Conservation (phyloP, 2,888 invertebrate species). For the Perizoma flavofasciatum region DNA sequence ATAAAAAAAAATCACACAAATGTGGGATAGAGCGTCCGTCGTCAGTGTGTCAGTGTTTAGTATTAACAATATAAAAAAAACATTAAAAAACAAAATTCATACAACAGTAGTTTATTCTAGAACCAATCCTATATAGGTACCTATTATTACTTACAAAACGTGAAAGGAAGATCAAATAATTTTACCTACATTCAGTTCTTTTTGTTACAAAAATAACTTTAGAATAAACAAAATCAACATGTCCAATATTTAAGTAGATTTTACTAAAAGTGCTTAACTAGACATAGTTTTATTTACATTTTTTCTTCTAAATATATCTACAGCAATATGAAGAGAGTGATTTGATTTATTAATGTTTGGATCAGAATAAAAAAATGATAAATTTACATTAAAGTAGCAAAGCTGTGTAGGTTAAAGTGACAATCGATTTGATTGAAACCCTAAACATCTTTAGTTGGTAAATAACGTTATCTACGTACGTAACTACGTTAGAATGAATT, state of each 20-base stretch:
- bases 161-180: slow-evolving; percentile 25
- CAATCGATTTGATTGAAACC: no score
- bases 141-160: slow-evolving; percentile 12
- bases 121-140: slow-evolving; percentile 9
- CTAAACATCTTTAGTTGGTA: no score
- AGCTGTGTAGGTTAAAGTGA: no score
- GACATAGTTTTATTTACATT: slow-evolving; percentile 10
- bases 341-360: no score
- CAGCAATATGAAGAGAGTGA: no score
- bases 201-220: slow-evolving; percentile 29
- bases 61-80: background rate
- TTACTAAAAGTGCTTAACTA: slow-evolving; percentile 4
- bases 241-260: slow-evolving; percentile 14
- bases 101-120: slow-evolving; percentile 22
- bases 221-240: slow-evolving; percentile 16
- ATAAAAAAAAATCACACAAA: no score
- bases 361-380: no score
- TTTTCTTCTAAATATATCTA: slow-evolving; percentile 4
- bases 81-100: slow-evolving; percentile 6
- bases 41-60: no score
- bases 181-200: slow-evolving; percentile 24
- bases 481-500: no score
- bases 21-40: no score
- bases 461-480: no score
- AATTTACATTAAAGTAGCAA: no score